Evolutionary conservation across 1,140 invertebrate genomes (phyloP), one percentile per base, ranked within the genome.

Genomic region (Trichomalopsis sarcophagae): DNA sequence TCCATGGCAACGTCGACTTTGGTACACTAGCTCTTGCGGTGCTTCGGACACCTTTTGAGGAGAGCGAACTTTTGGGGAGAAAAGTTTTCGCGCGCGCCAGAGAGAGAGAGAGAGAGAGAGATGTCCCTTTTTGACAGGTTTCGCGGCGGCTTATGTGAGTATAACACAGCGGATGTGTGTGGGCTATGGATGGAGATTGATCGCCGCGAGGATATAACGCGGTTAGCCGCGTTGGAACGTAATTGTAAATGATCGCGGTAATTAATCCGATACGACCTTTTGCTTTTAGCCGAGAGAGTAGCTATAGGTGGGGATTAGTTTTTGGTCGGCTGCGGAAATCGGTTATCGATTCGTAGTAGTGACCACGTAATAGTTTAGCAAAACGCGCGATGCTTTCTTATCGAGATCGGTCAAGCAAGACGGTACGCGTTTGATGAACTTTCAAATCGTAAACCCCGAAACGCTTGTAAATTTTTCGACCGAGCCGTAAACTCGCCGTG

Each of bases 1-100:
- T 87, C 91, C 90, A 92, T 91, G 90, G 91, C 89, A 89, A 91
- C 91, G 27, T 27, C 27, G 86, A 87, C 75, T 77, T 30, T 33
- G 40, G 78, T 1, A 11, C 40, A 10, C 17, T 36, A 3, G 33
- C 3, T 11, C 30, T 75, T 62, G 30, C 55, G 21, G 33, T 55
- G 11, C 55, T 66, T 82, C 73, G 33, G 73, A 75, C 73, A 75
- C 73, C 73, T 75, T 75, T 33, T n/a, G 36, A 33, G 33, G 23
- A 71, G 23, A 71, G 23, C 6, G 7, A 62, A 23, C 2, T 79
- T 68, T 47, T 69, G 33, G 17, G 33, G 33, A 17, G 33, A 44
- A 75, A 75, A 75, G 73, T 75, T 75, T 75, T 75, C 73, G 36
- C 30, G 14, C 36, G 73, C 2, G 71, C 17, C 2, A 0, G 14